phyloP scores from a whole-genome alignment of 2,797 vertebrate genomes.

The Echeneis naucrates region DNA sequence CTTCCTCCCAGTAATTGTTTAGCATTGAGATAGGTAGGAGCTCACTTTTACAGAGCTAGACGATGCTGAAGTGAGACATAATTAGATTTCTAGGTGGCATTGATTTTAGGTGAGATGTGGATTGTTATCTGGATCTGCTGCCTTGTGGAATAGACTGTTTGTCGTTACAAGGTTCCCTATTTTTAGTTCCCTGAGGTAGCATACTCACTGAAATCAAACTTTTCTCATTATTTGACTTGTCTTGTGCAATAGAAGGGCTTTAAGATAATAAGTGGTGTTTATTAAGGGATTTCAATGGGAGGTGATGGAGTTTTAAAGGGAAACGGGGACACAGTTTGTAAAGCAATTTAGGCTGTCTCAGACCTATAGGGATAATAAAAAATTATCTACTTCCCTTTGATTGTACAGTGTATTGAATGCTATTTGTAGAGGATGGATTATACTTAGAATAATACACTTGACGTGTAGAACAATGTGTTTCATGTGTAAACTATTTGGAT shows the following conservation, averaged over 20 bases:
- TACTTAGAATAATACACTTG: conserved; percentile 32
- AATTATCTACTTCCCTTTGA: conserved; percentile 6
- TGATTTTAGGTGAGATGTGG: not conserved
- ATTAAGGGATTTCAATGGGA: conserved; percentile 19
- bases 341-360: not conserved
- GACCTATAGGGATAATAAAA: not conserved
- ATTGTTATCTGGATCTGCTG: conserved; percentile 18
- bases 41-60: conserved; percentile 5
- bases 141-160: conserved; percentile 28
- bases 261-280: conserved; percentile 23
- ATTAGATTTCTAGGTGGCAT: not conserved
- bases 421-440: conserved; percentile 33
- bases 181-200: conserved; percentile 39
- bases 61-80: conserved; percentile 7
- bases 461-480: conserved; percentile 28
- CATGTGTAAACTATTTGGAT: conserved; percentile 7
- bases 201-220: conserved; percentile 39
- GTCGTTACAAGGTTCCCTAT: not conserved
- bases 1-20: not conserved
- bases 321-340: not conserved
- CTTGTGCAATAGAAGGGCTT: conserved; percentile 72
- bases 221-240: conserved; percentile 52
- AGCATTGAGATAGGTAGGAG: conserved; percentile 6
- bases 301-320: conserved; percentile 10
- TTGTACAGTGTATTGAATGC: conserved; percentile 50